Evolutionary conservation across 2,888 invertebrate genomes (phyloP), one percentile per base, ranked within the genome.

Genomic region (Athrips mouffetella): DNA sequence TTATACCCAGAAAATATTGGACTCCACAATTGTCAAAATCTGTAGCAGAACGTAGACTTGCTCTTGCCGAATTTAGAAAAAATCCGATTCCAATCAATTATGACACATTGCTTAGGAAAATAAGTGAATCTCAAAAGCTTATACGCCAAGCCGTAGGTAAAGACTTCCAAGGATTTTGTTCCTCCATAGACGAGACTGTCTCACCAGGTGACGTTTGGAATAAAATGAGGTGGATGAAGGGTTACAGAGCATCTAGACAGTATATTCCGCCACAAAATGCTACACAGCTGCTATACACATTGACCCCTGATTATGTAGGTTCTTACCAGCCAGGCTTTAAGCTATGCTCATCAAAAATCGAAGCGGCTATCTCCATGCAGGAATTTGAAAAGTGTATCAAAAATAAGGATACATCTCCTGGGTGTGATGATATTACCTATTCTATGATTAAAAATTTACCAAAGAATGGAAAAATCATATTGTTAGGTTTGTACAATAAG

Each of bases 1-100:
- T 64, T 49, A 45, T 1, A 1, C 59, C 59, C 0, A 63, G 61
- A 50, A 45, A 52, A 1, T 67, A 62, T 39, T 68, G 64, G 63
- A 55, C 48, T 27, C 2, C 47, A 21, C 18, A 25, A 4, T 13
- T 65, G 4, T 63, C 63, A 2, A 55, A 53, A 50, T 25, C 45
- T 5, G 54, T 66, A 2, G 61, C 59, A 2, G 47, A 56, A 44
- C 55, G 62, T 3, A 37, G 59, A 4, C 31, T 54, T 13, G 55
- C 59, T 0, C 31, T 63, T 3, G 13, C 54, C 1, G 21, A 27
- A 10, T 62, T 66, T 30, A 49, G 64, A 44, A 31, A 49, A 4
- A 59, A 59, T 31, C 60, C 64, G 0, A 52, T 54, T 4, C 61
- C 62, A 0, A 3, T 31, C 2, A 63, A 64, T 47, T 16, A 54